Base-by-base conservation (phyloP, 2,888 invertebrate genomes). In the Subacronicta megacephala region DNA sequence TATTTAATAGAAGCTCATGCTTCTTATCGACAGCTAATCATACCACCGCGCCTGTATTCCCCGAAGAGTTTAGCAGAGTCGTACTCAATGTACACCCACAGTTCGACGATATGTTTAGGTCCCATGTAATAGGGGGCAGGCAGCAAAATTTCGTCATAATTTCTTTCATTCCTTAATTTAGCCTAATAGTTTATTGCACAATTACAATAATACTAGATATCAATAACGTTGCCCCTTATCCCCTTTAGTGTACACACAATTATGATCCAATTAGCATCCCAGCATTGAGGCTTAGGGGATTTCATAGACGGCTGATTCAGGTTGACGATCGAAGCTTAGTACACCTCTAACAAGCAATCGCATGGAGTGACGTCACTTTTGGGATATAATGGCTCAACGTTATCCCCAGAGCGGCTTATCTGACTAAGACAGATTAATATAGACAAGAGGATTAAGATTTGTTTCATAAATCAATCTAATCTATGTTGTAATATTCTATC, bases 271-370 rank as follows among this genome's bases (percentile, higher is more conserved):
- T 65, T 41, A 36, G 18, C 35, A 47, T 18, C n/a, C 35, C 16
- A 13, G 13, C 29, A 56, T 55, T 64, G 36, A 7, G 15, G 35
- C 47, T 44, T 40, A 44, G 3, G 31, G 35, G 47, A 65, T 58
- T 66, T 41, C 49, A 9, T 29, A 41, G 44, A 36, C 36, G 16
- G 18, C 15, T 7, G 12, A 35, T 16, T 40, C 31, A 38, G 9
- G 12, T 35, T 31, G 16, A 31, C 37, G 33, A 59, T 38, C 15
- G 47, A 37, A 57, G 42, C 42, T 58, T 36, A 62, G 44, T 18
- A 10, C 20, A 61, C 6, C 35, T 13, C 29, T 49, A 18, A 43
- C 44, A 41, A 66, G 26, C 26, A 50, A 44, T 58, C 16, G 26
- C n/a, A 17, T 20, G 31, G 9, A 38, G 29, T 51, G 31, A 51